Conservation (phyloP, 1,140 invertebrate genomes). For the Eupeodes corollae region DNA sequence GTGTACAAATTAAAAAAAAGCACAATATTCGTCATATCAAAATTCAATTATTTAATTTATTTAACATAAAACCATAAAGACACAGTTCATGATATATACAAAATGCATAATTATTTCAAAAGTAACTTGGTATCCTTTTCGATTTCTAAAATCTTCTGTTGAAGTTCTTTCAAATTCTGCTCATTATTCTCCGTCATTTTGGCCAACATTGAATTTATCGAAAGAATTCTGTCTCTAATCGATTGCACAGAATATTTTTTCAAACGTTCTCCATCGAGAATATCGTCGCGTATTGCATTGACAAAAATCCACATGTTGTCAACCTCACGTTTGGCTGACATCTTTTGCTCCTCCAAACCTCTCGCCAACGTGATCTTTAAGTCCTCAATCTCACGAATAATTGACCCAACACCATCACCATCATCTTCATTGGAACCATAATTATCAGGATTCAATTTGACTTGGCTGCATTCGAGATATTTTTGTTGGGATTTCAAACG, state of each 20-base stretch:
- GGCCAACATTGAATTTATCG: slow-evolving; percentile 18
- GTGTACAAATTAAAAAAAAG: too few species aligned
- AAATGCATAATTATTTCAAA: slow-evolving; percentile 3
- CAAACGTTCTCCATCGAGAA: slow-evolving; percentile 20
- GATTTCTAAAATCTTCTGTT: slow-evolving; percentile 14
- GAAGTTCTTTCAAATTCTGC: slow-evolving; percentile 15
- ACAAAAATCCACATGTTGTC: slow-evolving; percentile 26
- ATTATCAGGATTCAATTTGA: slow-evolving; percentile 22
- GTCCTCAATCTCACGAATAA: slow-evolving; percentile 18
- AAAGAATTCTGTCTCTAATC: slow-evolving; percentile 22
- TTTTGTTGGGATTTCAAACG: slow-evolving; percentile 33
- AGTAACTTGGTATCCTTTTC: slow-evolving; percentile 16
- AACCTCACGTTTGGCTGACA: slow-evolving; percentile 13
- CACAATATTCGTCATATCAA: too few species aligned
- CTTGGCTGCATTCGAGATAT: slow-evolving; percentile 34
- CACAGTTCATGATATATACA: not conserved
- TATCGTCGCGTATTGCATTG: slow-evolving; percentile 20
- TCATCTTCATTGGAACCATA: slow-evolving; percentile 11
- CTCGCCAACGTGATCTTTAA: slow-evolving; percentile 14
- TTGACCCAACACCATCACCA: not conserved
- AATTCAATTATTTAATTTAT: too few species aligned
- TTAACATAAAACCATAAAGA: too few species aligned
- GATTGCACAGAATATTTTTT: slow-evolving; percentile 16
- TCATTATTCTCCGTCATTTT: slow-evolving; percentile 14
- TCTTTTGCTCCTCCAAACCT: slow-evolving; percentile 13